Conservation (phyloP, 2,888 invertebrate genomes). For the Standfussiana lucernea region DNA sequence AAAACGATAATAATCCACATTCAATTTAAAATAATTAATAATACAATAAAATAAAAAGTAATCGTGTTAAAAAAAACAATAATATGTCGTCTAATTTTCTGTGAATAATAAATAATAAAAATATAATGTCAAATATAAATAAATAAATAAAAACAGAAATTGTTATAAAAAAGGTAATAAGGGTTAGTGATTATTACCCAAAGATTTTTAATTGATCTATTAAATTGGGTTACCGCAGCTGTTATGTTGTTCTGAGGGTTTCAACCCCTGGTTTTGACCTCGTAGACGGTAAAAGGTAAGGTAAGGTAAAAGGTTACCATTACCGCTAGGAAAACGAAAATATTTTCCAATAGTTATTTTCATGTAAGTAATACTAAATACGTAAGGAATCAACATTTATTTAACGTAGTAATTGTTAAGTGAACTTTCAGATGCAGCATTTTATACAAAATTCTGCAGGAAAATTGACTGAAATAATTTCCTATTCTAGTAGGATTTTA, state of each 20-base stretch:
- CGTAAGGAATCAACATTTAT: not conserved
- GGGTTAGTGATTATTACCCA: not conserved
- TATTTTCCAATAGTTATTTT: not conserved
- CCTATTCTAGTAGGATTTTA: not conserved
- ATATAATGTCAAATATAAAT: too few relatives aligned
- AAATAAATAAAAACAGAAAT: too few relatives aligned
- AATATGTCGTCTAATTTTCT: too few relatives aligned
- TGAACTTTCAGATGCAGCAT: not conserved
- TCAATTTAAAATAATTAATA: too few relatives aligned
- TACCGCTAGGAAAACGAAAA: not conserved
- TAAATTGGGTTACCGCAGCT: not conserved
- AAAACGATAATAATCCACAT: too few relatives aligned
- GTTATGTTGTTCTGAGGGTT: not conserved
- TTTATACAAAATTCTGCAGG: not conserved
- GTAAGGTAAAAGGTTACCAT: not conserved
- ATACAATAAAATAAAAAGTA: too few relatives aligned
- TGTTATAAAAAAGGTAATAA: too few relatives aligned
- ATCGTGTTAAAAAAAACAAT: too few relatives aligned
- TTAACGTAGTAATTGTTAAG: not conserved
- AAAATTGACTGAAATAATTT: not conserved
- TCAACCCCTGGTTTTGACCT: constrained; percentile 5
- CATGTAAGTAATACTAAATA: not conserved
- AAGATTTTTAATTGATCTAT: constrained; percentile 9
- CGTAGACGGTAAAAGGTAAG: too few relatives aligned
- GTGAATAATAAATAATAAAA: too few relatives aligned